Conservation (phyloP, 2,797 vertebrate genomes). For the Cyclopterus lumpus region DNA sequence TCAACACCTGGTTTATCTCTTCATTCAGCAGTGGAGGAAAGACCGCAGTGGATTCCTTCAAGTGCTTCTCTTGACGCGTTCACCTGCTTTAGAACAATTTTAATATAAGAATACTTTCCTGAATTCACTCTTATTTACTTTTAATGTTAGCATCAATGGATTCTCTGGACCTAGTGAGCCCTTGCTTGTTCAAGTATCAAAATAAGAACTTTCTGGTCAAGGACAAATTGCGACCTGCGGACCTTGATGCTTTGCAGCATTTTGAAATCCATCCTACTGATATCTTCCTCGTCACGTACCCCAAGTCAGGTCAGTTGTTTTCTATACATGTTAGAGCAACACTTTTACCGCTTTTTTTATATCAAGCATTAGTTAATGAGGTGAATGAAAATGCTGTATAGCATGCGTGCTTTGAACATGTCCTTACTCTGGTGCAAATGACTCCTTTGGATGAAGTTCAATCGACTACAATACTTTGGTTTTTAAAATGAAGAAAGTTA, state of each 20-base stretch:
- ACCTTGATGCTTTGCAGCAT: conserved; percentile 15
- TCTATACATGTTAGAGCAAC: not conserved
- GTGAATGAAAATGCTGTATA: not conserved
- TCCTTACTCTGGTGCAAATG: too few relatives aligned
- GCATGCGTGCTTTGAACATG: not conserved
- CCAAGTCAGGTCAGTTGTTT: conserved; percentile 29
- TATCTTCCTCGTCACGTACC: conserved; percentile 18
- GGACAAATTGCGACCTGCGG: not conserved
- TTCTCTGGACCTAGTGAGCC: conserved; percentile 12
- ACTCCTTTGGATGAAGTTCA: not conserved
- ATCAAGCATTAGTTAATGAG: not conserved
- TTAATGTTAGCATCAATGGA: conserved; percentile 17
- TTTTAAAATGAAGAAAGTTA: not conserved
- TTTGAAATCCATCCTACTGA: conserved; percentile 22
- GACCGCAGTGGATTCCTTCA: not conserved
- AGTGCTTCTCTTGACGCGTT: not conserved
- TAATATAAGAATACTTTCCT: not conserved
- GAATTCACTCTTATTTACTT: not conserved
- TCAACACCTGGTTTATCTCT: too few relatives aligned
- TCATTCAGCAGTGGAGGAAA: not conserved
- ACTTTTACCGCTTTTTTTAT: not conserved
- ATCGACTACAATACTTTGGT: not conserved
- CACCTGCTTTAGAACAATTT: not conserved
- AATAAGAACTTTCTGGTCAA: conserved; percentile 10
- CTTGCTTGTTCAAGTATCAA: conserved; percentile 22